phyloP scores from a whole-genome alignment of 2,797 vertebrate genomes.

The Paedocypris micromegethes region DNA sequence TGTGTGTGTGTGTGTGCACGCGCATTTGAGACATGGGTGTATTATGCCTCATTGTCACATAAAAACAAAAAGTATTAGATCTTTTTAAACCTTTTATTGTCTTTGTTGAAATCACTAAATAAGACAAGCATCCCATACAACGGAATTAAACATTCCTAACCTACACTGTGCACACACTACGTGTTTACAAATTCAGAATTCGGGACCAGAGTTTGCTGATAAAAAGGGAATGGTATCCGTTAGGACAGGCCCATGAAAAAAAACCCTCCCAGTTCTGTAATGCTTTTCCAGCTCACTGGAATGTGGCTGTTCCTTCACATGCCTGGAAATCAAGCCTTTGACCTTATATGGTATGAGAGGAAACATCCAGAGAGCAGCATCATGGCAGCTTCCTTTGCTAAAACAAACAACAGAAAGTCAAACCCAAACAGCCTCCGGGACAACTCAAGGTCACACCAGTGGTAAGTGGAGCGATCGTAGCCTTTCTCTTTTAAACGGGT shows the following conservation, averaged over 20 bases:
- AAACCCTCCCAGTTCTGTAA: constrained; percentile 50
- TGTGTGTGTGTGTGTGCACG: too few relatives aligned
- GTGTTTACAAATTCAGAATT: neutral
- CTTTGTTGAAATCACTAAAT: too few relatives aligned
- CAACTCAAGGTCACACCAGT: constrained; percentile 53
- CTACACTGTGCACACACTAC: neutral
- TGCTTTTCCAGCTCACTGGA: constrained; percentile 69
- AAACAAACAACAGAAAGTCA: constrained; percentile 61
- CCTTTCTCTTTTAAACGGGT: neutral
- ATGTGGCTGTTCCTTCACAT: constrained; percentile 68
- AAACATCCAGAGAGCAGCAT: constrained; percentile 61
- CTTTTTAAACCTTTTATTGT: too few relatives aligned
- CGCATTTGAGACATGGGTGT: too few relatives aligned
- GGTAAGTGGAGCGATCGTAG: neutral
- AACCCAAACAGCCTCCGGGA: constrained; percentile 46
- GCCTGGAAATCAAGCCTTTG: constrained; percentile 60
- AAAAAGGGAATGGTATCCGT: constrained; percentile 31
- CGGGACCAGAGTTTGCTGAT: neutral
- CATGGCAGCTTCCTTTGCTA: constrained; percentile 62
- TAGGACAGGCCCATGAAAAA: constrained; percentile 26
- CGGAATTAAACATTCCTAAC: too few relatives aligned
- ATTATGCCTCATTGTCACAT: too few relatives aligned
- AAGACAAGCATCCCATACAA: neutral
- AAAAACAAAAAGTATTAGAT: too few relatives aligned
- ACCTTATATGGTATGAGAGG: constrained; percentile 79